A percentile compares a stretch with the other conserved stretches of the same genome.
Evolutionary conservation across 2,113 vertebrate genomes (phyloP).

Genomic region (Centropristis striata): DNA sequence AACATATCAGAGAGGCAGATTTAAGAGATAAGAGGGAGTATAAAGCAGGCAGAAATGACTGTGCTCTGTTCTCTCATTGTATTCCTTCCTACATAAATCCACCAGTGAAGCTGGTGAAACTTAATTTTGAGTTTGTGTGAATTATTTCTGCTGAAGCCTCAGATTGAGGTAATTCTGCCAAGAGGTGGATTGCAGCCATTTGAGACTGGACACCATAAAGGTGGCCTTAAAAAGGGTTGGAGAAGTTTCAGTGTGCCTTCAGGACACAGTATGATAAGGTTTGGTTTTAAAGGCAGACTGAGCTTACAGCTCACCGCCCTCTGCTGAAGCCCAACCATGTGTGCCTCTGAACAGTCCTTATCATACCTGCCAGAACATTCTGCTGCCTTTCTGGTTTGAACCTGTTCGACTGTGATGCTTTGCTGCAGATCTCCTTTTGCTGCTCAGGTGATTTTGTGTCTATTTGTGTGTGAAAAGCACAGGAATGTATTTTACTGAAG

Average conservation of each 20-base stretch:
- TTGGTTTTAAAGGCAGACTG: slow-evolving; percentile 11
- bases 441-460: slow-evolving; percentile 11
- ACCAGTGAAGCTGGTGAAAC: background rate
- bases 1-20: background rate
- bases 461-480: background rate
- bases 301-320: slow-evolving; percentile 20
- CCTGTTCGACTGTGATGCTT: background rate
- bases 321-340: slow-evolving; percentile 15
- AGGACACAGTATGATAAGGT: slow-evolving; percentile 29
- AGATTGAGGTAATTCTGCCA: background rate
- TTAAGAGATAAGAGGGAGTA: background rate
- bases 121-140: background rate
- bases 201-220: slow-evolving; percentile 1
- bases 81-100: background rate
- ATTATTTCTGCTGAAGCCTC: background rate
- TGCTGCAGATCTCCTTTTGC: background rate
- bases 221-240: background rate
- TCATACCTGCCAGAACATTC: slow-evolving; percentile 32
- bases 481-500: background rate
- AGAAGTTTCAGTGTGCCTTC: slow-evolving; percentile 18
- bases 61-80: background rate
- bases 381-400: slow-evolving; percentile 5
- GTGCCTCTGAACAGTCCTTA: slow-evolving; percentile 46
- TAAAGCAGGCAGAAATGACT: background rate
- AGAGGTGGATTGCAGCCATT: slow-evolving; percentile 5